phyloP scores from a whole-genome alignment of 2,888 invertebrate genomes.

The Cephus rjabovi region DNA sequence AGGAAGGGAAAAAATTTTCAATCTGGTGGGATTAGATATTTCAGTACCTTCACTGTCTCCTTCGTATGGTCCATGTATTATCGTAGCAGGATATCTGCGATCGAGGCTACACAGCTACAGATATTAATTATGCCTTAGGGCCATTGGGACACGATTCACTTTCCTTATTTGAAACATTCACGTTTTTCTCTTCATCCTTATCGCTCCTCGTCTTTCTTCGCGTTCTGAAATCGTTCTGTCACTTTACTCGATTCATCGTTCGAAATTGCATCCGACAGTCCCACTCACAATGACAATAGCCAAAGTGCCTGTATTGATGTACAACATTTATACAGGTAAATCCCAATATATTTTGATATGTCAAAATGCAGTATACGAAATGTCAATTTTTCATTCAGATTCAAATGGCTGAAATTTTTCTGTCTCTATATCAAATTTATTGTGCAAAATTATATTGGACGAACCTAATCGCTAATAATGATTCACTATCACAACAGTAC shows the following conservation, averaged over 20 bases:
- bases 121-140: not conserved
- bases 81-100: not conserved
- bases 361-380: too few species aligned
- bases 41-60: not conserved
- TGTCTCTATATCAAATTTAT: too few species aligned
- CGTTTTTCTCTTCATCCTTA: not conserved
- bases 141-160: not conserved
- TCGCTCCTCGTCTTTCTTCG: not conserved
- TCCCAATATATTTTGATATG: too few species aligned
- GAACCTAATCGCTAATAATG: too few species aligned
- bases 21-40: not conserved
- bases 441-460: too few species aligned
- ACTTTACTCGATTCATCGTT: not conserved
- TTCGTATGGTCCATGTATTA: not conserved
- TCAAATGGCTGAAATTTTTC: too few species aligned
- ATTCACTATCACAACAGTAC: too few species aligned
- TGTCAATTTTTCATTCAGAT: too few species aligned
- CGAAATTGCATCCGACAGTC: not conserved
- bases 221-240: not conserved
- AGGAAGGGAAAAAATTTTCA: not conserved
- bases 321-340: too few species aligned
- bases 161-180: not conserved
- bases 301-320: too few species aligned
- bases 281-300: not conserved
- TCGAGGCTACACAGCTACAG: not conserved